Conservation (phyloP, 2,113 vertebrate genomes). For the Nycticorax nycticorax region DNA sequence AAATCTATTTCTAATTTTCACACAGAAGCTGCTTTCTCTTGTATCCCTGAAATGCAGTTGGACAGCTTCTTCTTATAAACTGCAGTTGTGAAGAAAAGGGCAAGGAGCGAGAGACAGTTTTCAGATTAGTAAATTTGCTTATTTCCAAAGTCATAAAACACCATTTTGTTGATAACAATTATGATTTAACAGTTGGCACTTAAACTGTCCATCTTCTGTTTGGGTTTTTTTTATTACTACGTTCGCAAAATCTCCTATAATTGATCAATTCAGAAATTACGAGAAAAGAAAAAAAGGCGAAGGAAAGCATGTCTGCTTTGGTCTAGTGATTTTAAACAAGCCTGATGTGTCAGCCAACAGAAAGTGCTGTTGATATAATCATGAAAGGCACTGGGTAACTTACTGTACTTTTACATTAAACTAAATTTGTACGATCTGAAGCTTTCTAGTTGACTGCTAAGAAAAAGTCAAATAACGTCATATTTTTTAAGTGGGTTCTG, state of each 20-base stretch:
- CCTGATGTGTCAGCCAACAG: constrained; percentile 42
- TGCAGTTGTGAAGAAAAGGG: neutral
- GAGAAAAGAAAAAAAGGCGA: neutral
- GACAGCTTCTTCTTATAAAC: constrained; percentile 35
- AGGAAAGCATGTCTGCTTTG: constrained; percentile 28
- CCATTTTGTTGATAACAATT: neutral
- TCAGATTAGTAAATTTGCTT: constrained; percentile 28
- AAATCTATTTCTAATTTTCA: constrained; percentile 55
- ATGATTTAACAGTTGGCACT: constrained; percentile 28
- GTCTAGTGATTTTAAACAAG: constrained; percentile 51
- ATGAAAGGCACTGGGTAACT: constrained; percentile 2
- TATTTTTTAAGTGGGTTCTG: constrained; percentile 4
- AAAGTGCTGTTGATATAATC: constrained; percentile 48
- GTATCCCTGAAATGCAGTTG: neutral
- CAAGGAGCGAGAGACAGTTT: constrained; percentile 8
- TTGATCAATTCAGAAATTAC: constrained; percentile 48
- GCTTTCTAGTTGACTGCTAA: constrained; percentile 8
- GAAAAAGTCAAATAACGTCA: constrained; percentile 43
- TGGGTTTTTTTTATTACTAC: neutral
- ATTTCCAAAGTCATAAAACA: constrained; percentile 21
- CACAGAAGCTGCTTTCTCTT: constrained; percentile 14
- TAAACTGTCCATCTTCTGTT: constrained; percentile 15
- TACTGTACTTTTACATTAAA: neutral
- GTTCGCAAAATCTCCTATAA: constrained; percentile 52
- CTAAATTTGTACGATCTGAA: neutral